Conservation (phyloP, 1,140 invertebrate genomes). For the Zaprionus capensis region DNA sequence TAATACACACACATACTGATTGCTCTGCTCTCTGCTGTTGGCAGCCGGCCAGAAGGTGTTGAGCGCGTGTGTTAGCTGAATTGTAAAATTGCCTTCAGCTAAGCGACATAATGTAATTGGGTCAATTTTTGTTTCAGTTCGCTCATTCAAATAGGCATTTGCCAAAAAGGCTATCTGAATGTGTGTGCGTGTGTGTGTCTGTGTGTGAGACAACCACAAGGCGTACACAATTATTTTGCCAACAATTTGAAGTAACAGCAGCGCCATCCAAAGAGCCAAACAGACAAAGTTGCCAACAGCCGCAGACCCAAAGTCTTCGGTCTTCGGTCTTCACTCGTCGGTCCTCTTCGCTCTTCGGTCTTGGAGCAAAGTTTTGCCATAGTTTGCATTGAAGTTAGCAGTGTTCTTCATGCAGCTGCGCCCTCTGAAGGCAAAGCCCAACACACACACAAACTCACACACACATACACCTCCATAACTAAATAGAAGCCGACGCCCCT, state of each 20-base stretch:
- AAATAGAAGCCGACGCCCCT: constrained; percentile 22
- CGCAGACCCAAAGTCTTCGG: constrained; percentile 49
- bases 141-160: constrained; percentile 62
- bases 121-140: constrained; percentile 62
- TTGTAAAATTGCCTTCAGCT: constrained; percentile 75
- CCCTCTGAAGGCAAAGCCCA: constrained; percentile 11
- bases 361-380: constrained; percentile 52
- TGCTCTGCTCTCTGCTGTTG: constrained; percentile 34
- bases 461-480: constrained; percentile 14
- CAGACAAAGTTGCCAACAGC: constrained; percentile 60
- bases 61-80: constrained; percentile 55
- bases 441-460: constrained; percentile 10
- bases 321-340: constrained; percentile 23
- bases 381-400: constrained; percentile 66
- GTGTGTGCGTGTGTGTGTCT: constrained; percentile 17
- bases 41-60: constrained; percentile 66
- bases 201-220: constrained; percentile 58
- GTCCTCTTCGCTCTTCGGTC: constrained; percentile 24
- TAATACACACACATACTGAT: not conserved
- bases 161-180: constrained; percentile 39
- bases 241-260: constrained; percentile 58
- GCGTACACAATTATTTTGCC: constrained; percentile 76
- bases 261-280: constrained; percentile 31
- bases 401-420: constrained; percentile 57
- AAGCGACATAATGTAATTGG: constrained; percentile 71